Conservation (phyloP, 37 sponge, comb jelly and placozoan species). For the Petrosia ficiformis region DNA sequence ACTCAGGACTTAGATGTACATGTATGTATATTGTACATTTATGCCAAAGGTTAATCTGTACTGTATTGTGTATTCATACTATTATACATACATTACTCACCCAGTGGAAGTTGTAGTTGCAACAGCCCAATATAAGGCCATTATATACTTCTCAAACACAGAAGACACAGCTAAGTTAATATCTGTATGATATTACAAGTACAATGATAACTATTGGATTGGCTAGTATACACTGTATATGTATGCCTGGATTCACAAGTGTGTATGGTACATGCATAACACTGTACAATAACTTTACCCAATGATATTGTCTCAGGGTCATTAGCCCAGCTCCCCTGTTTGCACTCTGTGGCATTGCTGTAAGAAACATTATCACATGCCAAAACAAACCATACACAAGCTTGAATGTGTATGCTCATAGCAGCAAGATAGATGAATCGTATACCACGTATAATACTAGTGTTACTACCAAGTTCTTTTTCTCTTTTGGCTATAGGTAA, state of each 20-base stretch:
- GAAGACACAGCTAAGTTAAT: constrained; percentile 13
- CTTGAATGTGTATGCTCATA: constrained; percentile 40
- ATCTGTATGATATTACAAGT: constrained; percentile 7
- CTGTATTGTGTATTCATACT: background rate
- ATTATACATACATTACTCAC: constrained; percentile 50
- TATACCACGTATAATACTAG: constrained; percentile 30
- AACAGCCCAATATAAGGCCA: constrained; percentile 65
- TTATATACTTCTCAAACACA: constrained; percentile 33
- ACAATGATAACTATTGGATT: too few species aligned
- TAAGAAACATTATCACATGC: constrained; percentile 40
- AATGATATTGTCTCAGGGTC: constrained; percentile 10
- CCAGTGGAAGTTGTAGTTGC: constrained; percentile 63
- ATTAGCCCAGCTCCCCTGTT: constrained; percentile 37
- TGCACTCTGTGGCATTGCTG: constrained; percentile 2
- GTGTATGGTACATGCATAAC: too few species aligned
- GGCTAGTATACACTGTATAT: too few species aligned
- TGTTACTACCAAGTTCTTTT: constrained; percentile 42
- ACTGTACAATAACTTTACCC: too few species aligned
- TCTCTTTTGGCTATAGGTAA: constrained; percentile 16
- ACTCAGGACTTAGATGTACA: background rate
- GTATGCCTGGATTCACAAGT: too few species aligned
- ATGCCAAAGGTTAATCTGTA: background rate
- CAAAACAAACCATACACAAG: constrained; percentile 49
- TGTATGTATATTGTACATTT: background rate
- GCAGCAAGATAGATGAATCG: constrained; percentile 23